Evolutionary conservation across 2,797 vertebrate species (phyloP), one percentile per base, ranked within the genome.

Genomic region (Valencia hispanica): DNA sequence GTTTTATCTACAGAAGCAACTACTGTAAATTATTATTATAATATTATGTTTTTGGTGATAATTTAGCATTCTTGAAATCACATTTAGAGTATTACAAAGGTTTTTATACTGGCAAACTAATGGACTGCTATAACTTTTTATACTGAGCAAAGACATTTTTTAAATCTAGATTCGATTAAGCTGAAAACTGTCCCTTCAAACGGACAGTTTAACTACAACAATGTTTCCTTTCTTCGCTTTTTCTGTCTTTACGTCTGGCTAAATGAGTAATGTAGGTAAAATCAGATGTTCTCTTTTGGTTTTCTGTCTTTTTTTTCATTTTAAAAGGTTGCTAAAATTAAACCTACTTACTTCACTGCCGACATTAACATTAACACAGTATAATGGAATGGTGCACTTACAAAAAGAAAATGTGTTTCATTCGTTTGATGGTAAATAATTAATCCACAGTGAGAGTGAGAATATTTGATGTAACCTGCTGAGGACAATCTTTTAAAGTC

Each of bases 341-440:
- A 48, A 55, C 53, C 47, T 66, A 2, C 30, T 20, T 25, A 47
- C n/a, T 22, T 9, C 22, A 45, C 47, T 25, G 14, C 18, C 45
- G 32, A 15, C 34, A 51, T 27, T 57, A 48, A 65, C 55, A 30
- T 34, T 57, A 27, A 41, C 41, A 41, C 41, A 9, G 43, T 2
- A 45, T 45, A 10, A 45, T 14, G 14, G 14, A 45, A 32, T 32
- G 57, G 32, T 18, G 30, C 27, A 61, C 57, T 32, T 32, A 32
- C 30, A 61, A 32, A 43, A 9, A 66, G 12, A 53, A 74, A 65
- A 61, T 22, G 32, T 32, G 34, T 4, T 43, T 72, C 20, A 50
- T 45, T 63, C 10, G 10, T 20, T 45, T 48, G 34, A 15, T 8
- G 51, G 32, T 72, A 53, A 78, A 78, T 78, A 18, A 66, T 72